Conservation (phyloP, 2,797 vertebrate genomes). For the Borostomias antarcticus region DNA sequence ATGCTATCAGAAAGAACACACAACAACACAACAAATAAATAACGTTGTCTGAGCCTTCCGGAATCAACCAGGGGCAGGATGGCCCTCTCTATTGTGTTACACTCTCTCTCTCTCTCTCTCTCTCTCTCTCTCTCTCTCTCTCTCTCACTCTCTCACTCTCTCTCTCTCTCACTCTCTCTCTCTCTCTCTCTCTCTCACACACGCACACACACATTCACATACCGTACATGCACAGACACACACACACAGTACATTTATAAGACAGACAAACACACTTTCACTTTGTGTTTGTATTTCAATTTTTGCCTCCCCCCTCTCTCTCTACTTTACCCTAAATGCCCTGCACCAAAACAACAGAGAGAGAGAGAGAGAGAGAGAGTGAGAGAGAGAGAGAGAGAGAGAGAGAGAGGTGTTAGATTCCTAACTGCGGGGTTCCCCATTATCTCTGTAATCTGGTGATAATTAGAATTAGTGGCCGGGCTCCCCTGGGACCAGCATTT, state of each 20-base stretch:
- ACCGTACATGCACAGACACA: background rate
- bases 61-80: background rate
- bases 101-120: constrained; percentile 56
- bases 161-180: constrained; percentile 54
- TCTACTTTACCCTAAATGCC: constrained; percentile 49
- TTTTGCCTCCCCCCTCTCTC: constrained; percentile 64
- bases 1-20: constrained; percentile 8
- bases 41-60: constrained; percentile 14
- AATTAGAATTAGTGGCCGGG: constrained; percentile 79
- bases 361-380: constrained; percentile 13
- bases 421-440: constrained; percentile 74
- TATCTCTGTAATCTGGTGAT: constrained; percentile 83
- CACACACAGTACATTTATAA: background rate
- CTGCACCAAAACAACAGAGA: constrained; percentile 48
- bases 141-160: constrained; percentile 58
- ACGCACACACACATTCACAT: background rate
- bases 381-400: constrained; percentile 15
- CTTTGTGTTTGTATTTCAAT: too few relatives aligned
- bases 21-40: constrained; percentile 21
- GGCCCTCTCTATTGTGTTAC: constrained; percentile 53
- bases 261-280: too few relatives aligned
- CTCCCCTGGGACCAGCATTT: constrained; percentile 66
- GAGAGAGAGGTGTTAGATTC: constrained; percentile 55
- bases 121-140: constrained; percentile 68
- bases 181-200: constrained; percentile 58